A percentile compares a stretch with the other conserved stretches of the same genome.
Evolutionary conservation across 2,888 invertebrate species (phyloP).

Genomic region (Nomada hirtipes): DNA sequence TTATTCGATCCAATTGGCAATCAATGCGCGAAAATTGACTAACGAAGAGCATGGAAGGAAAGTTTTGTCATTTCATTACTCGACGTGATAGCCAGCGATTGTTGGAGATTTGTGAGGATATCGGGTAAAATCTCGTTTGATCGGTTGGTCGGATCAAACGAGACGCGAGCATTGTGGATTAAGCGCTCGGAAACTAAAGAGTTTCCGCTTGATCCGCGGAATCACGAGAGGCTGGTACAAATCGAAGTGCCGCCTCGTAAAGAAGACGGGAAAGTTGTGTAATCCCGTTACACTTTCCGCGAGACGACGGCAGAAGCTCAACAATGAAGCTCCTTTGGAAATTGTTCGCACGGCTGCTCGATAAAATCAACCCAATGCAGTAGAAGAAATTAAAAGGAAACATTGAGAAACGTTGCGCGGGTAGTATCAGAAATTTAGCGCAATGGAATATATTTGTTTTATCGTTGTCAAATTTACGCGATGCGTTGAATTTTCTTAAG

Average conservation of each 20-base stretch:
- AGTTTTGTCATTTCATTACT: not conserved
- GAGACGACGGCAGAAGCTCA: conserved; percentile 36
- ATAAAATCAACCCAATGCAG: conserved; percentile 11
- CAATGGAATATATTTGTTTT: too few species aligned
- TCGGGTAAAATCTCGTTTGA: conserved; percentile 34
- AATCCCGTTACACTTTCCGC: conserved; percentile 50
- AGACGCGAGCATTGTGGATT: conserved; percentile 37
- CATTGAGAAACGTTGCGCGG: not conserved
- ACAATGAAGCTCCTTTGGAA: conserved; percentile 26
- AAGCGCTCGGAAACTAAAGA: conserved; percentile 42
- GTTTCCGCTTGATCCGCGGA: conserved; percentile 29
- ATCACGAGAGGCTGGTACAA: conserved; percentile 26
- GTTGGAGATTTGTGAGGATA: conserved; percentile 7
- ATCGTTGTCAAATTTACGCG: too few species aligned
- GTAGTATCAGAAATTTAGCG: not conserved
- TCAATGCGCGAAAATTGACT: too few species aligned
- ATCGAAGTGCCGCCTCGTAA: conserved; percentile 44
- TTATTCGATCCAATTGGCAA: too few species aligned
- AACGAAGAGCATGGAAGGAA: not conserved
- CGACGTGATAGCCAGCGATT: conserved; percentile 13
- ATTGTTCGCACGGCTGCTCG: not conserved
- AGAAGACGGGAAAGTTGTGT: conserved; percentile 61
- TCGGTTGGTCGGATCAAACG: conserved; percentile 17
- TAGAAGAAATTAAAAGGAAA: not conserved
- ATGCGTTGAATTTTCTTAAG: too few species aligned